These are phyloP conservation scores for Acrobasis repandana DNA, from an alignment of 2,888 invertebrate genomes.

Conservation along the genomic window DNA sequence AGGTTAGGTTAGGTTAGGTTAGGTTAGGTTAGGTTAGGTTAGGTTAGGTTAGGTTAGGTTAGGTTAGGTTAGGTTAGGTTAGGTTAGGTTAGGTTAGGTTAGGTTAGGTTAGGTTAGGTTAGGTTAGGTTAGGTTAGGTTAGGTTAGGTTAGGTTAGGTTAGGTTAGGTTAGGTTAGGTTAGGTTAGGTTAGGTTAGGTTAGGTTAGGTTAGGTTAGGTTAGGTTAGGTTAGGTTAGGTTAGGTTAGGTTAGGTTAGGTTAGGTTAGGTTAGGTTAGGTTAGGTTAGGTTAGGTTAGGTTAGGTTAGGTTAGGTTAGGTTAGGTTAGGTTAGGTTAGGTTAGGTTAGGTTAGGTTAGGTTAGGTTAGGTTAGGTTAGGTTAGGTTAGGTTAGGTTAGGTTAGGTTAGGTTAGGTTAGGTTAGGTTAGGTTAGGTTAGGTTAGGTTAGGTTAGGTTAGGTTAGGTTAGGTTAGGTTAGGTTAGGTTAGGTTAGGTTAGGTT, in stretches of 20 bases:
- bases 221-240: conserved; percentile 25
- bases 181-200: conserved; percentile 26
- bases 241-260: conserved; percentile 26
- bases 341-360: conserved; percentile 26
- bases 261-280: conserved; percentile 28
- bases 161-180: conserved; percentile 28
- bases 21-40: conserved; percentile 35
- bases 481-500: no score
- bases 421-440: no score
- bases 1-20: conserved; percentile 30
- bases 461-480: no score
- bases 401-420: no score
- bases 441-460: no score
- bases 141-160: conserved; percentile 31
- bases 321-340: conserved; percentile 31
- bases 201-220: conserved; percentile 28
- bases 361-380: conserved; percentile 31
- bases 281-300: conserved; percentile 32
- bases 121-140: conserved; percentile 29
- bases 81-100: conserved; percentile 31
- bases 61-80: conserved; percentile 34
- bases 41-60: conserved; percentile 35
- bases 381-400: no score
- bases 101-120: conserved; percentile 27
- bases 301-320: conserved; percentile 32